phyloP scores from a whole-genome alignment of 2,797 vertebrate genomes.

The Pipistrellus pipistrellus region DNA sequence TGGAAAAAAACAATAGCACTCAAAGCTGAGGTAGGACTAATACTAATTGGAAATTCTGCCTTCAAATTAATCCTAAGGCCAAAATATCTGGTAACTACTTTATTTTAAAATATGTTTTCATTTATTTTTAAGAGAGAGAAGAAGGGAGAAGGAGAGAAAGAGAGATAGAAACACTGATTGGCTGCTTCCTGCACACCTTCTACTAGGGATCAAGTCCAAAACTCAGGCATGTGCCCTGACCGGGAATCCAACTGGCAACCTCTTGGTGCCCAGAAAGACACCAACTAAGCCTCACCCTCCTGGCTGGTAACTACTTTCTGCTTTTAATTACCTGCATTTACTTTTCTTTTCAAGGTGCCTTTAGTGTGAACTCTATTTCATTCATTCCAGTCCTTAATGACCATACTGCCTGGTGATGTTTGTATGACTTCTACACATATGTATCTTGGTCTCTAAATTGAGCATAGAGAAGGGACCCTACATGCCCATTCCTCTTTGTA shows the following conservation, averaged over 20 bases:
- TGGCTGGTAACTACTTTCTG: constrained; percentile 15
- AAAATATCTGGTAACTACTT: not conserved
- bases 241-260: not conserved
- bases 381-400: not conserved
- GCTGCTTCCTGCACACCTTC: not conserved
- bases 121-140: not conserved
- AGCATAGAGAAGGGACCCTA: not conserved
- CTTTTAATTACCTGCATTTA: constrained; percentile 31
- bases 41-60: constrained; percentile 13
- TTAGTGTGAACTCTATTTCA: not conserved
- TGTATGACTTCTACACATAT: not conserved
- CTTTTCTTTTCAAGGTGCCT: constrained; percentile 38
- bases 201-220: not conserved
- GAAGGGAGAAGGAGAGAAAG: not conserved
- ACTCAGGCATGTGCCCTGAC: not conserved
- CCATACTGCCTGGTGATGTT: not conserved
- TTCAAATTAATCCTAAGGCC: constrained; percentile 15
- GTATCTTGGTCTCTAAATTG: not conserved
- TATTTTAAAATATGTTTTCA: not conserved
- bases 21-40: not conserved
- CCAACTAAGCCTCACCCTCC: not conserved
- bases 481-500: not conserved
- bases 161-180: not conserved
- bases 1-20: not conserved
- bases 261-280: not conserved